A percentile compares a stretch with the other conserved stretches of the same genome.
phyloP scores from a whole-genome alignment of 2,888 invertebrate genomes.

The Macrostomum cliftonense region DNA sequence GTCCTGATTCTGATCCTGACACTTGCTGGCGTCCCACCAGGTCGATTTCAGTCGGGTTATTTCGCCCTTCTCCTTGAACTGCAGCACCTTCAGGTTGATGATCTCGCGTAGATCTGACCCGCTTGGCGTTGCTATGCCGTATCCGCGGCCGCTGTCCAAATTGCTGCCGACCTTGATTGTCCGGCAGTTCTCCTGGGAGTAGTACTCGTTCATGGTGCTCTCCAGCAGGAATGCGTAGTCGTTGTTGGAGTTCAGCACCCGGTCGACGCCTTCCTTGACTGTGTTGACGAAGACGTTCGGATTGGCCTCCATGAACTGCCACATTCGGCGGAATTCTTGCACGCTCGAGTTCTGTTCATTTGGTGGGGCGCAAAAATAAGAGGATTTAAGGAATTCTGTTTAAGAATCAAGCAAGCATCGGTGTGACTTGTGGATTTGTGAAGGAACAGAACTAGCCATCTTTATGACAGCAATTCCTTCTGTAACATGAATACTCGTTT shows the following conservation, averaged over 20 bases:
- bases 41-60: background rate
- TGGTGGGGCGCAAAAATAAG: no score
- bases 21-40: conserved; percentile 11
- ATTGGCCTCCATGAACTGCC: conserved; percentile 10
- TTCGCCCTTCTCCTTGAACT: conserved; percentile 9
- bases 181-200: conserved; percentile 53
- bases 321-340: conserved; percentile 8
- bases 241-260: conserved; percentile 17
- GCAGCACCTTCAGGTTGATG: conserved; percentile 7
- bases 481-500: no score
- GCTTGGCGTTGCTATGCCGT: conserved; percentile 8
- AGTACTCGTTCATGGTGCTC: conserved; percentile 9
- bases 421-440: no score
- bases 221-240: conserved; percentile 10
- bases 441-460: no score
- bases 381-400: no score
- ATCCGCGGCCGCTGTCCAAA: conserved; percentile 34
- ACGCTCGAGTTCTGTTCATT: conserved; percentile 7
- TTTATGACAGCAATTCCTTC: no score
- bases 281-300: conserved; percentile 8
- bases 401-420: no score
- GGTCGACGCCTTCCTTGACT: conserved; percentile 4
- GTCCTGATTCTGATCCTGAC: background rate
- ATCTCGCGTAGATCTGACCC: conserved; percentile 8
- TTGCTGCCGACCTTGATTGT: conserved; percentile 59